phyloP scores from a whole-genome alignment of 2,888 invertebrate species.

The Ochlodes sylvanus region DNA sequence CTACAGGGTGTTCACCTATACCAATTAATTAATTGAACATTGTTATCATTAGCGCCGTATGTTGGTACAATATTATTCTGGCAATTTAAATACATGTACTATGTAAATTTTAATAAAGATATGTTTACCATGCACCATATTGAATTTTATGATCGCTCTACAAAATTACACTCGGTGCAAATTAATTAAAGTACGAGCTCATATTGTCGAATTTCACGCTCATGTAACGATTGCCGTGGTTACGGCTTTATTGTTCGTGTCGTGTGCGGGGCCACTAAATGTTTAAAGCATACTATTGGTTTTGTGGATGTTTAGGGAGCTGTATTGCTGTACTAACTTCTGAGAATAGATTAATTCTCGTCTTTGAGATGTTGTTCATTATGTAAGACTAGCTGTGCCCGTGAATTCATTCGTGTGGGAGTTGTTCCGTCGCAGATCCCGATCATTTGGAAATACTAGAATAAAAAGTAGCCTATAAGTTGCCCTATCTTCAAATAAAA shows the following conservation, averaged over 20 bases:
- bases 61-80: not conserved
- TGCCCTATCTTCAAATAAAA: too few species aligned
- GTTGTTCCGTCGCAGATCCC: too few species aligned
- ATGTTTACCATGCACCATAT: constrained; percentile 17
- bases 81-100: not conserved
- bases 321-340: too few species aligned
- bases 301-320: not conserved
- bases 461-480: too few species aligned
- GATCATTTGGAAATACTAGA: too few species aligned
- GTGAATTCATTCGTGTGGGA: too few species aligned
- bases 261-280: not conserved
- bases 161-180: constrained; percentile 22
- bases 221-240: constrained; percentile 7
- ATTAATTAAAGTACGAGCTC: constrained; percentile 26
- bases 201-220: constrained; percentile 25
- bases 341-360: too few species aligned
- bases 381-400: too few species aligned
- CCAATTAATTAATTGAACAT: too few species aligned
- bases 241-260: constrained; percentile 10
- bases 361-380: too few species aligned
- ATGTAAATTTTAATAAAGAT: constrained; percentile 7
- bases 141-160: constrained; percentile 24
- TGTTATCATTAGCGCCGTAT: too few species aligned
- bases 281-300: not conserved
- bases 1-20: too few species aligned